Conservation (phyloP, 2,113 vertebrate genomes). For the Hippocampus mohnikei region DNA sequence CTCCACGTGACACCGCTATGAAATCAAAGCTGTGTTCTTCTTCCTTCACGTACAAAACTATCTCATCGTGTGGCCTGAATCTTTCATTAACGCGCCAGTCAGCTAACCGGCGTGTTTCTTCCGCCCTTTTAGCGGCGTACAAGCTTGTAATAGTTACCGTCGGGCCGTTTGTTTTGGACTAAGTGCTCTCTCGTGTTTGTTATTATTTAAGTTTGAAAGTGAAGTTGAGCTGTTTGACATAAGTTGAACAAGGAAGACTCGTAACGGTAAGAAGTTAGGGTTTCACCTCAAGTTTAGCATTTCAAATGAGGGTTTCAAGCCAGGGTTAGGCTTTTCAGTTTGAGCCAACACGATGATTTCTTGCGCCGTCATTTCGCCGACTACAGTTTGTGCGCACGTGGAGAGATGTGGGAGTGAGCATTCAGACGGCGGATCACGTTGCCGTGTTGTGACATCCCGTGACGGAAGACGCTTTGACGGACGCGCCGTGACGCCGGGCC, state of each 20-base stretch:
- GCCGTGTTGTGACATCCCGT: conserved; percentile 2
- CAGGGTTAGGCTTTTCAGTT: background rate
- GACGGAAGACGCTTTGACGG: background rate
- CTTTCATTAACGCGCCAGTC: background rate
- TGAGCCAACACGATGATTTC: background rate
- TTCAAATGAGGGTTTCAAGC: background rate
- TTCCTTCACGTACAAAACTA: background rate
- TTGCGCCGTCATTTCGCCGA: background rate
- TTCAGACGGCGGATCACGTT: background rate
- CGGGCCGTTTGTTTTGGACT: background rate
- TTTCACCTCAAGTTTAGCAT: no score
- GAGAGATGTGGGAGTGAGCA: background rate
- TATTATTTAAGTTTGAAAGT: background rate
- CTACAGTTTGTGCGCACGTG: background rate
- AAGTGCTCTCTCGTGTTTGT: conserved; percentile 2
- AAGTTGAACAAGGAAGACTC: background rate
- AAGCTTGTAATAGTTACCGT: background rate
- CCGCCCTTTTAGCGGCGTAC: background rate
- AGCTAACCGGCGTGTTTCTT: background rate
- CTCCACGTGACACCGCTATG: background rate
- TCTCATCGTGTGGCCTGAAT: background rate
- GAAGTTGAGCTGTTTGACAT: background rate
- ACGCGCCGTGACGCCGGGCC: background rate
- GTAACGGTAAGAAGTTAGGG: background rate
- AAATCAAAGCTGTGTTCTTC: background rate